Base-by-base conservation (phyloP, 1,140 invertebrate genomes). In the Chironomus tepperi region DNA sequence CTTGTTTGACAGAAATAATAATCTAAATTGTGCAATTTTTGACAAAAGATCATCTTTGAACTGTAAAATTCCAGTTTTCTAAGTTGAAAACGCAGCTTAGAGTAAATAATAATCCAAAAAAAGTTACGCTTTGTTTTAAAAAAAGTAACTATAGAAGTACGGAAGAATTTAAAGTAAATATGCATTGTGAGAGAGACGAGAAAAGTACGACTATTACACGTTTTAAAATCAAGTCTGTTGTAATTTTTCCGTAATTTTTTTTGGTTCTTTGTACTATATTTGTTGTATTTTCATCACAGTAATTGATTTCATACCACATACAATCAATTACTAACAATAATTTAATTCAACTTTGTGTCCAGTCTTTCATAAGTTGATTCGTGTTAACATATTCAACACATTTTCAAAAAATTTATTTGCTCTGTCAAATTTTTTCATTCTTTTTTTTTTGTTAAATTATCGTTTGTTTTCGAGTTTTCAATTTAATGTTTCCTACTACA, bases 231-330 rank as follows among this genome's bases (percentile, higher is more conserved):
- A 57, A 57, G n/a, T 34, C 24, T 34, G 24, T 34, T 34, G 1
- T 2, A 34, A 34, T 34, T 34, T 34, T 34, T 34, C 24, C 24
- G 1, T 57, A 57, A 57, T 57, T 57, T 70, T n/a, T 67, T 70
- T 70, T 70, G 65, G 65, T 70, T 16, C n/a, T 70, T 70, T 70
- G 65, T 70, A 70, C 65, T 70, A 70, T 70, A 70, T 70, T 70
- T 70, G 65, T 70, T 70, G 65, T 18, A 70, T 70, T 34, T 34
- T 70, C 47, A 57, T 57, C 47, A 57, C 47, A 57, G 47, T n/a
- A 57, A 57, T 57, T 57, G 47, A 57, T 15, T 12, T 12, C 1
- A 2, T 34, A 2, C 24, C 24, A 34, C 24, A 34, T 34, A 5
- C 24, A 34, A 34, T 34, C 24, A 34, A 34, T 34, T 34, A 34